A percentile compares a stretch with the other conserved stretches of the same genome.
Evolutionary conservation across 2,888 invertebrate genomes (phyloP).

Genomic region (Pseudococcus longispinus): DNA sequence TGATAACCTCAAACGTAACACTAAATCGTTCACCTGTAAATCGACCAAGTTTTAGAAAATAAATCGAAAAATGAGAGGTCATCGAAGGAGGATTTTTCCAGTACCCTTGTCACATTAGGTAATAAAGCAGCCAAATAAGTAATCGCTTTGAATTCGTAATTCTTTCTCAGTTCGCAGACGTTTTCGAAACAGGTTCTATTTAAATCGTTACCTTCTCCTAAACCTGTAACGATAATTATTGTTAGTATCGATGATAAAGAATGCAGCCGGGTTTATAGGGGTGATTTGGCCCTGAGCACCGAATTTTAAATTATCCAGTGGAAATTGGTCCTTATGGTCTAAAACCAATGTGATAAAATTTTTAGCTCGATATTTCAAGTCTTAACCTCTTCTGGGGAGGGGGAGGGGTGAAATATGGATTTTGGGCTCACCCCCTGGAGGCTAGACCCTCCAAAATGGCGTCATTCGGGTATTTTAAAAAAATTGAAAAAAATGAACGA

Average conservation of each 20-base stretch:
- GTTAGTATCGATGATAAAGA: neutral
- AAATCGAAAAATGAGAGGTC: neutral
- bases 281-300: too few relatives aligned
- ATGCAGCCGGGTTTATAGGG: too few relatives aligned
- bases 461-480: too few relatives aligned
- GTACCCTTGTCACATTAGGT: slow-evolving; percentile 33
- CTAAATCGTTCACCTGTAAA: slow-evolving; percentile 66
- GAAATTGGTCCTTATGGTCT: too few relatives aligned
- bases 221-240: neutral
- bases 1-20: slow-evolving; percentile 81
- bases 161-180: slow-evolving; percentile 9
- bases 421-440: too few relatives aligned
- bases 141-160: slow-evolving; percentile 30
- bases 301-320: too few relatives aligned
- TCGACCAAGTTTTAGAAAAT: neutral
- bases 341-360: too few relatives aligned
- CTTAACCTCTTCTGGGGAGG: too few relatives aligned
- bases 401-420: too few relatives aligned
- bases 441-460: too few relatives aligned
- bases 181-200: slow-evolving; percentile 8
- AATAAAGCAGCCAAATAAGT: slow-evolving; percentile 51
- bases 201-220: neutral
- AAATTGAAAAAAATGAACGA: too few relatives aligned
- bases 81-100: neutral
- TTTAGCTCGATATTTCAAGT: too few relatives aligned